Evolutionary conservation across 2,888 invertebrate species (phyloP).

Genomic region (Trissonchulus sp.): DNA sequence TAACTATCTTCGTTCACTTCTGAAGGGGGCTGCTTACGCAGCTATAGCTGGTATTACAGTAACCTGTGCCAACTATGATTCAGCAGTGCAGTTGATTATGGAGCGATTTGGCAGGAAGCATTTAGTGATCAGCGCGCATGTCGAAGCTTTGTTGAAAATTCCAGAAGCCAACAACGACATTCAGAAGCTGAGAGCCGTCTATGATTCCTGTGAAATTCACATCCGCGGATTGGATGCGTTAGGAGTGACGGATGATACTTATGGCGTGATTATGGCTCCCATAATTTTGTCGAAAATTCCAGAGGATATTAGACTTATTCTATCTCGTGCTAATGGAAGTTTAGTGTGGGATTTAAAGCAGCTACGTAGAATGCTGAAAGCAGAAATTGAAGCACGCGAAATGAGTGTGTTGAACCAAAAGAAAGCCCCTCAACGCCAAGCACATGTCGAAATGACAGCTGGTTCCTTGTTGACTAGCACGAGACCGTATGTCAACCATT

Average conservation of each 20-base stretch:
- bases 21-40: constrained; percentile 2
- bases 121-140: not conserved
- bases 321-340: constrained; percentile 5
- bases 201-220: constrained; percentile 6
- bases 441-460: no score
- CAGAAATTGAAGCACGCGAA: constrained; percentile 12
- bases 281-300: constrained; percentile 18
- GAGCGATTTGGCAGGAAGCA: constrained; percentile 20
- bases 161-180: constrained; percentile 3
- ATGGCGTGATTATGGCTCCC: constrained; percentile 4
- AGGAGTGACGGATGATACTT: constrained; percentile 14
- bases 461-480: no score
- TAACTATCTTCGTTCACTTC: not conserved
- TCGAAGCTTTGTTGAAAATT: constrained; percentile 18
- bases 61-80: constrained; percentile 1
- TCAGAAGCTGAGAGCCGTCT: not conserved
- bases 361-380: constrained; percentile 5
- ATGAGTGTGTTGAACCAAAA: no score
- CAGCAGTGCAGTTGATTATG: constrained; percentile 2
- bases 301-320: not conserved
- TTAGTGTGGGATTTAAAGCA: not conserved
- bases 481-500: no score
- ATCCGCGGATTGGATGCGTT: constrained; percentile 5
- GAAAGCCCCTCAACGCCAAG: no score
- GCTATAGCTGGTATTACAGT: constrained; percentile 1